phyloP scores from a whole-genome alignment of 2,113 vertebrate species.

The Sus scrofa region DNA sequence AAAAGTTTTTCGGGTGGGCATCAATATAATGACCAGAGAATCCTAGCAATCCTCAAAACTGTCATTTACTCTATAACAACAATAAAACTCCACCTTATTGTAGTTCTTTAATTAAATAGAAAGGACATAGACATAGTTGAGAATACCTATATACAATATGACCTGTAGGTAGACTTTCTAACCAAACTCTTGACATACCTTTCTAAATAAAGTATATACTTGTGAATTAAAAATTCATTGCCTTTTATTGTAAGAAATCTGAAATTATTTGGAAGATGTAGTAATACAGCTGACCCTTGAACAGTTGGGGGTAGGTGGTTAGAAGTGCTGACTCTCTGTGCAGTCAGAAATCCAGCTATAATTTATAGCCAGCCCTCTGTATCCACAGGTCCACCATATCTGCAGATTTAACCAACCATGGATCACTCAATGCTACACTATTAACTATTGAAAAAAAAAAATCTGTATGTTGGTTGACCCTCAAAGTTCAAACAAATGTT shows the following conservation, averaged over 20 bases:
- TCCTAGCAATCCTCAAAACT: background rate
- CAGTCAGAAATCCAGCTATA: background rate
- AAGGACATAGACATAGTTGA: background rate
- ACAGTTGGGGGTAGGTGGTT: background rate
- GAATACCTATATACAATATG: background rate
- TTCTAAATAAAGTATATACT: conserved; percentile 1
- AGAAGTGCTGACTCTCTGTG: background rate
- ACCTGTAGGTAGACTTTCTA: background rate
- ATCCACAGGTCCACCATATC: too few relatives aligned
- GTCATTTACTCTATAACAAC: background rate
- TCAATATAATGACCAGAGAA: background rate
- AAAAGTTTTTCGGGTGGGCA: background rate
- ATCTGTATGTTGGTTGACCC: background rate
- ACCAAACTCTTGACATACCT: background rate
- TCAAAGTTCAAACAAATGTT: background rate
- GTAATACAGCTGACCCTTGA: background rate
- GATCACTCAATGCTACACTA: background rate
- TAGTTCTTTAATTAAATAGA: conserved; percentile 36
- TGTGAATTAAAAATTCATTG: conserved; percentile 11
- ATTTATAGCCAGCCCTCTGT: background rate
- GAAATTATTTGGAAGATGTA: background rate
- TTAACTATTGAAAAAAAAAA: background rate
- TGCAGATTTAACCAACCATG: background rate
- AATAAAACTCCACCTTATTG: background rate
- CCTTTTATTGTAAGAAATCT: background rate